A percentile compares a stretch with the other conserved stretches of the same genome.
Conservation (phyloP, 1,140 invertebrate species). For the Cecropterus lyciades region DNA sequence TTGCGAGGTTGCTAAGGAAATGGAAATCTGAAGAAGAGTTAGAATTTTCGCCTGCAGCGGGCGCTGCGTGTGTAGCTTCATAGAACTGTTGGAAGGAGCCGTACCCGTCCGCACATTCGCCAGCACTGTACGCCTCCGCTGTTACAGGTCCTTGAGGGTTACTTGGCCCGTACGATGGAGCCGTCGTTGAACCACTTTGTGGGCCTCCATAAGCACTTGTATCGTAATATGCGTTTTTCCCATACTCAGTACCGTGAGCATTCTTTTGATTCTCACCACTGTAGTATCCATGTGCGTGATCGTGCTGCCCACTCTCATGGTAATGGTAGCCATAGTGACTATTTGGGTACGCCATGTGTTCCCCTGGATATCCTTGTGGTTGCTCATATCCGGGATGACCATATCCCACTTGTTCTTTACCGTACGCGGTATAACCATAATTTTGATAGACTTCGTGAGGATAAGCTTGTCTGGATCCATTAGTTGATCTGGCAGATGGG, state of each 20-base stretch:
- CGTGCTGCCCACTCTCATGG: slow-evolving; percentile 73
- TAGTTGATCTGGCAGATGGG: slow-evolving; percentile 58
- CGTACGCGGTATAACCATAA: slow-evolving; percentile 78
- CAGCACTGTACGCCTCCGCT: slow-evolving; percentile 76
- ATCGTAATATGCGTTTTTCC: slow-evolving; percentile 77
- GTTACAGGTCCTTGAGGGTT: slow-evolving; percentile 57
- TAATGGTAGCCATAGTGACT: slow-evolving; percentile 82
- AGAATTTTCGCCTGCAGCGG: slow-evolving; percentile 90
- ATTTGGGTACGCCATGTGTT: slow-evolving; percentile 79
- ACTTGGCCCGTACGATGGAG: slow-evolving; percentile 47
- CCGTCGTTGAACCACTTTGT: slow-evolving; percentile 58
- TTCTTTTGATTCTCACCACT: slow-evolving; percentile 70
- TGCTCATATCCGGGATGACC: slow-evolving; percentile 78
- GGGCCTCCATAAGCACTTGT: slow-evolving; percentile 62
- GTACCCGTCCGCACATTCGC: slow-evolving; percentile 87
- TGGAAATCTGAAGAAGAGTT: slow-evolving; percentile 96
- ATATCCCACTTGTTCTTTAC: slow-evolving; percentile 77
- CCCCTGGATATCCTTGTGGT: slow-evolving; percentile 70
- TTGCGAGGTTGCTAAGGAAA: slow-evolving; percentile 94
- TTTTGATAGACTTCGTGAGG: slow-evolving; percentile 85
- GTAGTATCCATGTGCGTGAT: slow-evolving; percentile 75
- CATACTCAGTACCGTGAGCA: slow-evolving; percentile 69
- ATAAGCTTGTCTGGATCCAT: slow-evolving; percentile 68
- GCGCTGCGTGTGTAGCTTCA: slow-evolving; percentile 83
- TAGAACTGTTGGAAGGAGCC: slow-evolving; percentile 89